Conservation (phyloP, 1,140 invertebrate species). For the Oryctes rhinoceros region DNA sequence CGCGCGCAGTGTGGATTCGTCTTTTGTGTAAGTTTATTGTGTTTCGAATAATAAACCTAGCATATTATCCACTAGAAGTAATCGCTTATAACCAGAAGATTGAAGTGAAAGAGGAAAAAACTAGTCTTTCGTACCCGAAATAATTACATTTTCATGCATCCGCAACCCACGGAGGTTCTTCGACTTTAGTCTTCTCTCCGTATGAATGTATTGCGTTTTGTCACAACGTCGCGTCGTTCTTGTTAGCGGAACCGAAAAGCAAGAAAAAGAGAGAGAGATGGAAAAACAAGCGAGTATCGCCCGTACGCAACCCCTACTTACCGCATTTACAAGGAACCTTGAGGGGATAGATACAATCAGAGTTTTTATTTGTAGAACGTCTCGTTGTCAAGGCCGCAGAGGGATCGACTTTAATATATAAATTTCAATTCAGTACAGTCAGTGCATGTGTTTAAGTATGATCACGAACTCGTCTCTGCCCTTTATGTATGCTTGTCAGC, state of each 20-base stretch:
- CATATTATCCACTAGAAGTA: conserved; percentile 5
- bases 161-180: conserved; percentile 26
- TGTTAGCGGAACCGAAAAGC: conserved; percentile 47
- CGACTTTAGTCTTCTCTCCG: not conserved
- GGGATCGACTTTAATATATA: conserved; percentile 47
- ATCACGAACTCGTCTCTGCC: conserved; percentile 1
- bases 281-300: conserved; percentile 24
- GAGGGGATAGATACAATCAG: conserved; percentile 49
- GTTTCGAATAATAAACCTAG: not conserved
- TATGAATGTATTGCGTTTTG: conserved; percentile 13
- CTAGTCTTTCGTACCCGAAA: conserved; percentile 35
- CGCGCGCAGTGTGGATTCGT: not conserved
- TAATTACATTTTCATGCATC: conserved; percentile 45
- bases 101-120: conserved; percentile 23
- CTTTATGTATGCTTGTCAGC: not conserved
- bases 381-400: conserved; percentile 50
- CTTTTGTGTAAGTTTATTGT: conserved; percentile 2
- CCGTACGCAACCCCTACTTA: conserved; percentile 36
- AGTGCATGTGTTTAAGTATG: conserved; percentile 31
- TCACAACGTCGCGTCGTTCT: conserved; percentile 8
- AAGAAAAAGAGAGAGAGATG: conserved; percentile 10
- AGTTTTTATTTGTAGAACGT: conserved; percentile 49
- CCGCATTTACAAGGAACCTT: conserved; percentile 40
- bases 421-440: conserved; percentile 45
- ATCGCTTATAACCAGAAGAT: not conserved